These are phyloP conservation scores for Isoperla grammatica DNA, from an alignment of 2,888 invertebrate species.

Conservation along the genomic window DNA sequence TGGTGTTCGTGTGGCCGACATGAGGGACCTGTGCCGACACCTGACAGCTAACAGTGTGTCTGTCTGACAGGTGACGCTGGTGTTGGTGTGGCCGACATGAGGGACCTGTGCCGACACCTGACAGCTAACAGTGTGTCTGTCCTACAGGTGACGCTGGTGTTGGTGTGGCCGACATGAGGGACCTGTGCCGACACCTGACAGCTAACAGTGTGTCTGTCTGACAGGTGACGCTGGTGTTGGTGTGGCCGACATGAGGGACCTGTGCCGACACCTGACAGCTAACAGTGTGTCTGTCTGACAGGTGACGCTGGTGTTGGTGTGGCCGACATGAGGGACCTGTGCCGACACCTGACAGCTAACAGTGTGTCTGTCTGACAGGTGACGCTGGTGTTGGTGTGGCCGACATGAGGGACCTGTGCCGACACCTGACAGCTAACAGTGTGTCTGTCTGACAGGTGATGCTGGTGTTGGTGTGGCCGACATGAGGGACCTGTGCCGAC, in stretches of 20 bases:
- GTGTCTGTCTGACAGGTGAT: too few relatives aligned
- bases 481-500: conserved; percentile 73
- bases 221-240: conserved; percentile 77
- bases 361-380: too few relatives aligned
- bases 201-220: too few relatives aligned
- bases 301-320: conserved; percentile 80
- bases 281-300: too few relatives aligned
- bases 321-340: conserved; percentile 71
- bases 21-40: conserved; percentile 75
- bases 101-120: conserved; percentile 74
- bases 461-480: conserved; percentile 77
- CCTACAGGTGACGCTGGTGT: conserved; percentile 78
- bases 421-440: too few relatives aligned
- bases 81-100: conserved; percentile 72
- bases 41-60: too few relatives aligned
- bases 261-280: conserved; percentile 77
- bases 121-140: too few relatives aligned
- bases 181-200: conserved; percentile 75
- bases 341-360: conserved; percentile 76
- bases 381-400: conserved; percentile 77
- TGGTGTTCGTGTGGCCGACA: conserved; percentile 68
- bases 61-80: too few relatives aligned
- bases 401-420: conserved; percentile 73
- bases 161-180: conserved; percentile 74
- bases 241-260: conserved; percentile 74